Base-by-base conservation (phyloP, 2,113 vertebrate genomes). In the Gallinago media region DNA sequence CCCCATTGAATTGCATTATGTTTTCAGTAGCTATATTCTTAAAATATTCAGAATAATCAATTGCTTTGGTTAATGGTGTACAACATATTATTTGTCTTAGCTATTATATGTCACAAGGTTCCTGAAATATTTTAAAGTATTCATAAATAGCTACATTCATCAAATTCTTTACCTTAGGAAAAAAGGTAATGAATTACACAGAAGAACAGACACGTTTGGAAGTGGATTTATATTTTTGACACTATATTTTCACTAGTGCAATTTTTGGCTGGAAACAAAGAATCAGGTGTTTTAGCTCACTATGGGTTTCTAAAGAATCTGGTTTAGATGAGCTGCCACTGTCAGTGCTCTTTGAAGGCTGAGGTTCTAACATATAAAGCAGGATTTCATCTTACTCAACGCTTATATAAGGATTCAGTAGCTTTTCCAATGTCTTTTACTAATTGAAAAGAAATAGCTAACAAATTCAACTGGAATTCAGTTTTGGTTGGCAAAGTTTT, bases 1-100 rank as follows among this genome's bases (percentile, higher is more conserved):
- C 11, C 38, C 5, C 38, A 26, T 58, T 47, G 77, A 83, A 65
- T 56, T 36, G 13, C 10, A 70, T 47, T 84, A 36, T 21, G 55
- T 88, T 78, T 65, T 22, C 68, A 38, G n/a, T 73, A 80, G 8
- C 8, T 73, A 26, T 52, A 10, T 94, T 75, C 52, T 82, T 96
- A 90, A 86, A 20, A 79, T 79, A 61, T 66, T 79, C 42, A 82
- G 86, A 90, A 92, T 91, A 97, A 96, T 85, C 71, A 68, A 40
- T 42, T 84, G 58, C 67, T 95, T 86, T 92, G 47, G 77, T 87
- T 91, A 94, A 85, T 82, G 65, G 84, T 44, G 59, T 81, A 74
- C 34, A 82, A 27, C 50, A 55, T 91, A 75, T 32, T 83, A 44
- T 12, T 74, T 44, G 5, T 40, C n/a, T 68, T 68, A 73, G 59